Evolutionary conservation across 2,113 vertebrate species (phyloP).

Genomic region (Ceratotherium simum): DNA sequence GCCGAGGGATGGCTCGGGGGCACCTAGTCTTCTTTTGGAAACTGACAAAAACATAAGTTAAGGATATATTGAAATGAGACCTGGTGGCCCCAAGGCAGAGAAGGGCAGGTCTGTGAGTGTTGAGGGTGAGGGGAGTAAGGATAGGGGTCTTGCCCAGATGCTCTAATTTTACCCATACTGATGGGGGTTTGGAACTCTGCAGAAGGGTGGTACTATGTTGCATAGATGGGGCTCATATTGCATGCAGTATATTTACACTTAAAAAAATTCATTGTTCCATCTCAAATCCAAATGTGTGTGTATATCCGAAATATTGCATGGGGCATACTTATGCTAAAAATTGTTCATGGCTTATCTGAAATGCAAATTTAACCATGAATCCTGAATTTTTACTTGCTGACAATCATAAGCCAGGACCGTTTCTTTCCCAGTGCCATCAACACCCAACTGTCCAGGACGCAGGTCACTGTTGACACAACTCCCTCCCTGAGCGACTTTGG

Average conservation of each 20-base stretch:
- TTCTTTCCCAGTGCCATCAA: background rate
- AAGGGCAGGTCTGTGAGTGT: background rate
- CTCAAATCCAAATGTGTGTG: too few relatives aligned
- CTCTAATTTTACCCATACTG: background rate
- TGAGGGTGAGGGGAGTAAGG: background rate
- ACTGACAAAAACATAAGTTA: background rate
- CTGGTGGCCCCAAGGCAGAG: background rate
- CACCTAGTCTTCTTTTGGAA: background rate
- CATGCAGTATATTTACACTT: background rate
- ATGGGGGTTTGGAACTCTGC: background rate
- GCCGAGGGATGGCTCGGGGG: background rate
- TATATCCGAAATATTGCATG: too few relatives aligned
- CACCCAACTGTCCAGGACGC: background rate
- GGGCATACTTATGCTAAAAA: too few relatives aligned
- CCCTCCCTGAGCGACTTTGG: background rate
- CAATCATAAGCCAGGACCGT: background rate
- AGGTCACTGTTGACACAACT: background rate
- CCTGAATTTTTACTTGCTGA: background rate
- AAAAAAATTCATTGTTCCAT: too few relatives aligned
- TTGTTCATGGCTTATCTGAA: too few relatives aligned
- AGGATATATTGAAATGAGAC: background rate
- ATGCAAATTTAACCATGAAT: too few relatives aligned
- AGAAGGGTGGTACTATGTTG: background rate
- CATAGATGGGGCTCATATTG: background rate
- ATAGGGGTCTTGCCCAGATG: background rate